These are phyloP conservation scores for Nomada hirtipes DNA, from an alignment of 2,888 invertebrate species.

Conservation along the genomic window DNA sequence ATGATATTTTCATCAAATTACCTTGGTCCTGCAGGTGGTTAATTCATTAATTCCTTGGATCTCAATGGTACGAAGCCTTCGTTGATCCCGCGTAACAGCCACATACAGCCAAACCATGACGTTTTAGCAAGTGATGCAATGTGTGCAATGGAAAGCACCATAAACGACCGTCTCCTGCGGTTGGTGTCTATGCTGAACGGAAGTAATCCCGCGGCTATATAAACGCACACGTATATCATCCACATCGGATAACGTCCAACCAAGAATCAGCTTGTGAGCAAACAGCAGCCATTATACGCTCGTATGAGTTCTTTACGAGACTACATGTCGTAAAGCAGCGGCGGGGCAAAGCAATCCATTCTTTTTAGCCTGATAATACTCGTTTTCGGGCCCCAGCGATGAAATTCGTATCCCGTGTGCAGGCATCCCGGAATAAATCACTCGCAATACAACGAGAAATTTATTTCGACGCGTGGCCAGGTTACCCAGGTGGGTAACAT, in stretches of 20 bases:
- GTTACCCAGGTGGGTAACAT: no score
- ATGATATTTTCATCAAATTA: conserved; percentile 46
- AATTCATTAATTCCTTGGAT: conserved; percentile 21
- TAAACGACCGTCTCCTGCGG: conserved; percentile 80
- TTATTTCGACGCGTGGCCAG: no score
- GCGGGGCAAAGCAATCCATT: conserved; percentile 29
- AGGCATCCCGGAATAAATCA: neutral
- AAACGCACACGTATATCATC: conserved; percentile 70
- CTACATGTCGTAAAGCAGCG: conserved; percentile 50
- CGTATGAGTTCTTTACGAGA: conserved; percentile 59
- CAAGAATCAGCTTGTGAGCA: conserved; percentile 52
- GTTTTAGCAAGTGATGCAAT: conserved; percentile 84
- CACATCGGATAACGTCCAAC: conserved; percentile 58
- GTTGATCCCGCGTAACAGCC: conserved; percentile 84
- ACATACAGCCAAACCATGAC: conserved; percentile 85
- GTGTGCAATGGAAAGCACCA: conserved; percentile 83
- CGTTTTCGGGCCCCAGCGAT: neutral
- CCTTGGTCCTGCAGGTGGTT: conserved; percentile 1
- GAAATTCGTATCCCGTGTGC: conserved; percentile 4
- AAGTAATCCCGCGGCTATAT: conserved; percentile 75
- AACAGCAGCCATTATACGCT: conserved; percentile 50
- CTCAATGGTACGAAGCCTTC: conserved; percentile 48
- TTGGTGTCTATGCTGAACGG: conserved; percentile 80
- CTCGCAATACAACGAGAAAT: no score
- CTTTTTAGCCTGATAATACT: conserved; percentile 35